Evolutionary conservation across 2,113 vertebrate species (phyloP), one percentile per base, ranked within the genome.

Genomic region (Ochotona curzoniae): DNA sequence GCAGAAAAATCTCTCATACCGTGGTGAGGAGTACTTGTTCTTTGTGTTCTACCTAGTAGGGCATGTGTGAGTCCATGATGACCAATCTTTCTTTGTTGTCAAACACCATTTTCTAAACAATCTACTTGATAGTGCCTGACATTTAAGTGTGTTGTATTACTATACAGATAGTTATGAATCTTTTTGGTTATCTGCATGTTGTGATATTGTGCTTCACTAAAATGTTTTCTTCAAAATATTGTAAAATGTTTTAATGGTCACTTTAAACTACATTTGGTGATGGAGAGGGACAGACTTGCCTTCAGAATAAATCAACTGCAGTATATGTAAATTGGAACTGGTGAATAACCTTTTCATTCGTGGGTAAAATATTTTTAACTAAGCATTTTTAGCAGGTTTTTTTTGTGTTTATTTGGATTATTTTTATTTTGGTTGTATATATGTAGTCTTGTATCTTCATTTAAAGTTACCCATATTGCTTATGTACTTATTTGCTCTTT

Each of bases 401-500:
- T 47, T 70, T 79, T 85, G 7, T 91, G 70, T 67, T 89, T 78
- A 60, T 30, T 26, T 88, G 66, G 15, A 63, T 38, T 93, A 81
- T 70, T 95, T 92, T 89, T 57, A 78, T 78, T 91, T 93, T 93
- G 30, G 44, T 84, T 76, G 11, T 51, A 30, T 87, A 35, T 57
- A 57, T 82, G 60, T 85, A 38, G 7, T 66, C 28, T 18, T 1
- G 38, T 21, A 28, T 87, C 61, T 83, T 91, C 78, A 71, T 88
- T 74, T 81, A 63, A 66, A 78, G 44, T 49, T 92, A 71, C 18
- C 86, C 26, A 30, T n/a, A 73, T 11, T 90, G 70, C 78, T 78
- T 96, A 64, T 51, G 30, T 94, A 83, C 74, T 78, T 66, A 82
- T 85, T 95, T 79, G 54, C 35, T 80, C 51, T 44, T 25, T 80